Base-by-base conservation (phyloP, 2,888 invertebrate species). In the Orthosia gracilis region DNA sequence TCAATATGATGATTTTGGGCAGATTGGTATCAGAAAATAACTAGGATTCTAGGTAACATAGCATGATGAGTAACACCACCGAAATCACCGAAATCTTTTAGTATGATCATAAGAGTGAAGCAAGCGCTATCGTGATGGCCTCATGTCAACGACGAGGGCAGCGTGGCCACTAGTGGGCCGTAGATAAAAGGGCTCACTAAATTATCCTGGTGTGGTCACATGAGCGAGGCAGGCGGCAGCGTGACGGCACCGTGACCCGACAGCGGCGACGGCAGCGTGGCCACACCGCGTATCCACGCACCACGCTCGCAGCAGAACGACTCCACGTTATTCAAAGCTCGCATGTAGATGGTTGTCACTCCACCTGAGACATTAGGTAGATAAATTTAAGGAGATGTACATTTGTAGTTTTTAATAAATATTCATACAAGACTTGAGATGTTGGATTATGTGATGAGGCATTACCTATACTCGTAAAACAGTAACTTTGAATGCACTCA, bases 311-410 rank as follows among this genome's bases (percentile, higher is more conserved):
- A 97, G 89, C 97, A 97, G 86, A 96, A 98, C 61, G 97, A 97
- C 90, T 98, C 98, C 47, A 97, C 97, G 84, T 97, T 97, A 88
- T 96, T 97, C 26, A 98, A 91, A 0, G 97, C 97, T 61, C 97
- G 96, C 97, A 97, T 97, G 89, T 97, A 97, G 76, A 97, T 96
- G 0, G 97, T 97, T 2, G 97, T 97, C 13, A 97, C 97, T 45
- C 97, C 98, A 63, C 97, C 96, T 96, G 83, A 67, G 55, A 61
- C 0, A 49, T 26, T 4, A 55, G 4, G 4, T 64, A 47, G 3
- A 15, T 3, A 52, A 31, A 47, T n/a, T 31, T 23, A 50, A 73
- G 3, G 7, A 21, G n/a, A 13, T 17, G 26, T 40, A 23, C 18
- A 18, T 40, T n/a, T 21, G 23, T 9, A 54, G 52, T 47, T 50